Percentiles rank a stretch among this genome's conserved stretches.
phyloP scores from a whole-genome alignment of 1,140 invertebrate species.

The Pseudobourletiella spinata region DNA sequence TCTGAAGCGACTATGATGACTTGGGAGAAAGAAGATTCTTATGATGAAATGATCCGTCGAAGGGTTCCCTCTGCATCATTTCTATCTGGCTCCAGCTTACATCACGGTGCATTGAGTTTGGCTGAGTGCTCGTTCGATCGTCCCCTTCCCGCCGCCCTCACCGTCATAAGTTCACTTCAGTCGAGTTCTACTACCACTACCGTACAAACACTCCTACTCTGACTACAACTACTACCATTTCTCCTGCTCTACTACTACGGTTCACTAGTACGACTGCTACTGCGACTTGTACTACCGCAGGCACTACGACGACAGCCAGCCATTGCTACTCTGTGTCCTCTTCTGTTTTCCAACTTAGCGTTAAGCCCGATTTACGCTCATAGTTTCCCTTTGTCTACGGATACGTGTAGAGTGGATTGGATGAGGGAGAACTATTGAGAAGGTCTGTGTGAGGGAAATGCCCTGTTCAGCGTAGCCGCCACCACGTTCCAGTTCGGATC shows the following conservation, averaged over 20 bases:
- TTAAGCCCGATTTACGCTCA: too few species aligned
- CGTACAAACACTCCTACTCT: background rate
- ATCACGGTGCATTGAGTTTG: background rate
- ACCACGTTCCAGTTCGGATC: slow-evolving; percentile 1
- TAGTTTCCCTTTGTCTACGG: too few species aligned
- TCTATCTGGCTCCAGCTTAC: background rate
- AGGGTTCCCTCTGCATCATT: background rate
- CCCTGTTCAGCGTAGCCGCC: background rate
- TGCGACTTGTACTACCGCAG: too few species aligned
- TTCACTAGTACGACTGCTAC: too few species aligned
- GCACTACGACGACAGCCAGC: too few species aligned
- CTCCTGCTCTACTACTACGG: too few species aligned
- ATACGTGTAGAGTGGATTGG: too few species aligned
- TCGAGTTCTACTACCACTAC: background rate
- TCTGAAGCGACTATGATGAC: background rate
- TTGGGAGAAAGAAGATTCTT: background rate
- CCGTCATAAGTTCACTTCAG: background rate
- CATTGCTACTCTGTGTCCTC: too few species aligned
- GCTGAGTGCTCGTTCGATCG: background rate
- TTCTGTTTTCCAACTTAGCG: too few species aligned
- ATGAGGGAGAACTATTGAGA: too few species aligned
- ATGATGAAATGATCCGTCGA: slow-evolving; percentile 5
- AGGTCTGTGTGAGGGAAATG: too few species aligned
- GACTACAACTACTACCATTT: background rate
- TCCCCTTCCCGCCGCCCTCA: background rate